Evolutionary conservation across 2,888 invertebrate species (phyloP), one percentile per base, ranked within the genome.

Genomic region (Harpalus rufipes): DNA sequence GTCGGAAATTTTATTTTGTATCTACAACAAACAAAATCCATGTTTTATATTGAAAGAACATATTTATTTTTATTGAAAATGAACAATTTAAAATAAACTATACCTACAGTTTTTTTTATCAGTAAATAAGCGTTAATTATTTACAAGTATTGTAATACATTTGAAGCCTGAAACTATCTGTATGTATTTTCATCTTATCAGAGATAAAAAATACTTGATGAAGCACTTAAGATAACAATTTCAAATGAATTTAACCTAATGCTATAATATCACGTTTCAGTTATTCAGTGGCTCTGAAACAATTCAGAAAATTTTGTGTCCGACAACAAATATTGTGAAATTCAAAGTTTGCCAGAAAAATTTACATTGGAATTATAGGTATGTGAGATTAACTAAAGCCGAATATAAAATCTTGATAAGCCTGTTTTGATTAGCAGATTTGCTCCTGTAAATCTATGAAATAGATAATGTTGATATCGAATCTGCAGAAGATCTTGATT

Each of bases 141-240:
- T 39, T 68, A 32, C 14, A 41, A 41, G 41, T 68, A 68, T 68
- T 32, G n/a, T 39, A 39, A 68, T n/a, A 68, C 39, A 44, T 41
- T 18, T 39, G 16, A 51, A n/a, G 12, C 8, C 32, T 14, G 6
- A 58, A 78, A 58, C 21, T 58, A 78, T 21, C 21, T 58, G 18
- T 56, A 25, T 25, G 56, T 58, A 58, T 78, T 41, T 58, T 78
- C 25, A 25, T 74, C 58, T 41, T 74, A 74, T 74, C 72, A 74
- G 10, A 18, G 78, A 78, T 78, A 78, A 78, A 58, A 56, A 78
- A 56, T 16, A 58, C 21, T 12, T 32, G 58, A 78, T 74, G 72
- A 32, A 78, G 78, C 41, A 78, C 78, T 78, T 58, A 56, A 78
- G 78, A 78, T 78, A 78, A 78, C 56, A 58, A 58, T 12, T 74